Evolutionary conservation across 2,797 vertebrate species (phyloP).

Genomic region (Hippoglossus hippoglossus): DNA sequence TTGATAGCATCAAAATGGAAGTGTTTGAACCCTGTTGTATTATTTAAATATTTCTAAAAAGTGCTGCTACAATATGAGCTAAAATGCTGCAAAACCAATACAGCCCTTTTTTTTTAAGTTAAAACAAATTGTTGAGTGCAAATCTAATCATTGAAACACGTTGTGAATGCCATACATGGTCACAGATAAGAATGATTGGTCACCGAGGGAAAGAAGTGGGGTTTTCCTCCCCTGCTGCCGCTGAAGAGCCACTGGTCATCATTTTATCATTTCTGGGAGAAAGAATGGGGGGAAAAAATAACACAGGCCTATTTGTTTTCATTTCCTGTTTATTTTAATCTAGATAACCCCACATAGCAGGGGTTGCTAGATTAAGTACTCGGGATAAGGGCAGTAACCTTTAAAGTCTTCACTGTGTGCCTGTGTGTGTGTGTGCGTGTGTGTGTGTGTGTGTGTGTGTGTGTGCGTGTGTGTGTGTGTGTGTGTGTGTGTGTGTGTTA

Average conservation of each 20-base stretch:
- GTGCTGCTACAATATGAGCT: conserved; percentile 55
- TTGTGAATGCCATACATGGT: conserved; percentile 11
- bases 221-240: neutral
- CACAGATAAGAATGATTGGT: conserved; percentile 43
- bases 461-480: conserved; percentile 14
- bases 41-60: conserved; percentile 75
- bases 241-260: conserved; percentile 37
- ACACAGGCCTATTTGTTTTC: conserved; percentile 56
- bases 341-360: conserved; percentile 26
- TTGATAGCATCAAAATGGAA: conserved; percentile 84
- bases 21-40: conserved; percentile 79
- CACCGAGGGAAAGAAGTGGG: conserved; percentile 31
- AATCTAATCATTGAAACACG: conserved; percentile 25
- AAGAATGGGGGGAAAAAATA: conserved; percentile 41
- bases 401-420: conserved; percentile 56
- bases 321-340: conserved; percentile 64
- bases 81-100: conserved; percentile 51
- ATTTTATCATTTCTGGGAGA: conserved; percentile 20
- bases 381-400: conserved; percentile 69
- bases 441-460: conserved; percentile 57
- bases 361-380: conserved; percentile 49
- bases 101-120: neutral
- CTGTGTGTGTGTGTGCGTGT: too few species aligned
- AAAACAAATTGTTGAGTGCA: conserved; percentile 13
- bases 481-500: conserved; percentile 64